A percentile compares a stretch with the other conserved stretches of the same genome.
Evolutionary conservation across 2,888 invertebrate genomes (phyloP).

Genomic region (Ptilodon capucinus): DNA sequence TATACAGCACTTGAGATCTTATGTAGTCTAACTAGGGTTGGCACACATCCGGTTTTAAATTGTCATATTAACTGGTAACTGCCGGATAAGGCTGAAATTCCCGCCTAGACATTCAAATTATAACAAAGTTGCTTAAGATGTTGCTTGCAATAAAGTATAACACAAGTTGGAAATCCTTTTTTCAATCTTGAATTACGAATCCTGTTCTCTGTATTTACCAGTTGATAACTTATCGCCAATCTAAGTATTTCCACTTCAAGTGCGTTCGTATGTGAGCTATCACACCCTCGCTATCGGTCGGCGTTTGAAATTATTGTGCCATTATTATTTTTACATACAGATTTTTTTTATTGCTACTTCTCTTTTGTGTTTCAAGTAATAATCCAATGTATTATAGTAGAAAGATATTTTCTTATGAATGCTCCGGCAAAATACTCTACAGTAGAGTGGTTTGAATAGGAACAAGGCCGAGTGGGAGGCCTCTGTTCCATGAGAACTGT

Average conservation of each 20-base stretch:
- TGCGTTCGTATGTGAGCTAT: constrained; percentile 32
- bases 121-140: neutral
- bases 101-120: too few relatives aligned
- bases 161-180: too few relatives aligned
- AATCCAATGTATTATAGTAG: constrained; percentile 2
- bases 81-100: too few relatives aligned
- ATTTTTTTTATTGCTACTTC: neutral
- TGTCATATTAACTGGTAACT: too few relatives aligned
- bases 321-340: constrained; percentile 5
- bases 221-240: constrained; percentile 38
- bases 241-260: constrained; percentile 29
- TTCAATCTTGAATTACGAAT: neutral
- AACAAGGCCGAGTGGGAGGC: constrained; percentile 41
- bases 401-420: constrained; percentile 17
- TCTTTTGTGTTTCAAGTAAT: neutral
- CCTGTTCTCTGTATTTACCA: constrained; percentile 22
- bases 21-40: neutral
- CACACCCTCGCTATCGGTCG: constrained; percentile 36
- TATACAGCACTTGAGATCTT: neutral
- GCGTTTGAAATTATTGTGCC: constrained; percentile 22
- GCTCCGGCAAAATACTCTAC: constrained; percentile 17
- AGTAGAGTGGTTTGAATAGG: constrained; percentile 23
- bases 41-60: neutral
- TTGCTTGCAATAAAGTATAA: neutral
- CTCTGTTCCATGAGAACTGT: constrained; percentile 59